These are phyloP conservation scores for Diceros bicornis DNA, from an alignment of 2,797 vertebrate genomes.

Conservation along the genomic window DNA sequence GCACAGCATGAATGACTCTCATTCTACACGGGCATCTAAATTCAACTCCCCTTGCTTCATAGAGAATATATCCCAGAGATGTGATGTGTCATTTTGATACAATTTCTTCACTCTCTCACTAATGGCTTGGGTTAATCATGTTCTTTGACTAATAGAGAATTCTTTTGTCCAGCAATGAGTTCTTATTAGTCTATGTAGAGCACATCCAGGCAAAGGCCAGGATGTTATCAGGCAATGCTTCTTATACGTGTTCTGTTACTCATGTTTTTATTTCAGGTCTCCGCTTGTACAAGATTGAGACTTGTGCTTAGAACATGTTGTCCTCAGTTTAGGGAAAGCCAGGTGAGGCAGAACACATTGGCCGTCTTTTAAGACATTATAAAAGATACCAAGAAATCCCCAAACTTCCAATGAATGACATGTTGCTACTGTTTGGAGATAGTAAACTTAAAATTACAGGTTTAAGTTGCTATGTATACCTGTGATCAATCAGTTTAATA, in stretches of 20 bases:
- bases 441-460: constrained; percentile 54
- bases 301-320: constrained; percentile 79
- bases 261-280: constrained; percentile 61
- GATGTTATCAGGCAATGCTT: not conserved
- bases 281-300: constrained; percentile 46
- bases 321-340: constrained; percentile 67
- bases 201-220: not conserved
- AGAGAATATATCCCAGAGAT: not conserved
- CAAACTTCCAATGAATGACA: constrained; percentile 67
- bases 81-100: not conserved
- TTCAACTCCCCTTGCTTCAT: not conserved
- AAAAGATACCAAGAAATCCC: constrained; percentile 45
- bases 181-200: not conserved
- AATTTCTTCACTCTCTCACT: not conserved
- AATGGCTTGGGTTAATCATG: not conserved
- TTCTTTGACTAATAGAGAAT: not conserved
- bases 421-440: constrained; percentile 19
- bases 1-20: not conserved
- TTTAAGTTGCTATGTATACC: constrained; percentile 17
- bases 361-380: constrained; percentile 73
- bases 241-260: constrained; percentile 48
- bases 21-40: not conserved
- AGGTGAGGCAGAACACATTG: constrained; percentile 71
- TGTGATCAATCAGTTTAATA: constrained; percentile 54
- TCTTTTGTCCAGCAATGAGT: not conserved